Conservation (phyloP, 2,113 vertebrate genomes). For the Zootoca vivipara region DNA sequence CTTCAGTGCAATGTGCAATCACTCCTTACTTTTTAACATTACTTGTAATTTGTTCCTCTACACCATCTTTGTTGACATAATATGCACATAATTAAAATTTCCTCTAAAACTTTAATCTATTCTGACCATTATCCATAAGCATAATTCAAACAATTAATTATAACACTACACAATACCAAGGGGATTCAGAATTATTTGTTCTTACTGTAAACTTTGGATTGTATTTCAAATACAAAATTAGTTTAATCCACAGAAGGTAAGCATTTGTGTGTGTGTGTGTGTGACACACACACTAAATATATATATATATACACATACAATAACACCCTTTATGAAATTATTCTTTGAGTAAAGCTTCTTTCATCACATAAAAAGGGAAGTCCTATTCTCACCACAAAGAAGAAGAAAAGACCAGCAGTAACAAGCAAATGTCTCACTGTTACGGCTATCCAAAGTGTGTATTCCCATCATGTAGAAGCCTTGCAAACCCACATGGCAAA, state of each 20-base stretch:
- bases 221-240: slow-evolving; percentile 58
- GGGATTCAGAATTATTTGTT: slow-evolving; percentile 32
- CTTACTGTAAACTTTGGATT: slow-evolving; percentile 36
- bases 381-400: slow-evolving; percentile 41
- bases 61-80: slow-evolving; percentile 17
- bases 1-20: not conserved
- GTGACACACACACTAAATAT: slow-evolving; percentile 3
- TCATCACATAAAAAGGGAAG: slow-evolving; percentile 44
- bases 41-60: slow-evolving; percentile 8
- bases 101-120: not conserved
- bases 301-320: not conserved
- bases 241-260: slow-evolving; percentile 26
- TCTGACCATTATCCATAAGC: slow-evolving; percentile 23
- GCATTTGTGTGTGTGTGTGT: too few species aligned
- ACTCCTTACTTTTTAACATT: slow-evolving; percentile 1
- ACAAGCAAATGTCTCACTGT: slow-evolving; percentile 32
- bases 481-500: not conserved
- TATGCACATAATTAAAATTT: slow-evolving; percentile 40
- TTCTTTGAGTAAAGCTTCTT: slow-evolving; percentile 44
- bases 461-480: slow-evolving; percentile 31
- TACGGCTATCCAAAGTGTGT: slow-evolving; percentile 11
- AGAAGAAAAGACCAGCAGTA: slow-evolving; percentile 41
- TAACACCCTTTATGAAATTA: slow-evolving; percentile 30
- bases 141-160: not conserved
- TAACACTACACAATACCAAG: slow-evolving; percentile 36